Base-by-base conservation (phyloP, 1,140 invertebrate genomes). In the Ectropis grisescens region DNA sequence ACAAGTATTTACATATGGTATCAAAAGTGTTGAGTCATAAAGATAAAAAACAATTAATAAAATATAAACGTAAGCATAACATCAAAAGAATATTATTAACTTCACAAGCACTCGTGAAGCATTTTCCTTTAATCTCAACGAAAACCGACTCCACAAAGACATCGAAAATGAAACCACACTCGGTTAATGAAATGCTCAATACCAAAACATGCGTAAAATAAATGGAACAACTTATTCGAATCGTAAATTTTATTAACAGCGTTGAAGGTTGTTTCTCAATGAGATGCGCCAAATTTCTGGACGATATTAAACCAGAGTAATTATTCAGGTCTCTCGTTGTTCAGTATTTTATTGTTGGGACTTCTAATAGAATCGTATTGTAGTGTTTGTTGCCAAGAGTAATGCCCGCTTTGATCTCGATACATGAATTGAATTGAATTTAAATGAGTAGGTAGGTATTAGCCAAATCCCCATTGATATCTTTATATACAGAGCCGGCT, bases 391-490 rank as follows among this genome's bases (percentile, higher is more conserved):
- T 64, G 60, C 48, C 53, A 67, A 61, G 48, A 54, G 30, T 36
- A 41, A 42, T 39, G 48, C 34, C 19, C 33, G 32, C 69, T 78
- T 71, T 74, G 65, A 71, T 70, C 53, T 67, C 36, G 16, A 29
- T n/a, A n/a, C 34, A 36, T 49, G 41, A 46, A 39, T 39, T 53
- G 55, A 65, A 55, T 57, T 45, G 47, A 47, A 59, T 19, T 19
- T 19, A 19, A 19, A 19, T 19, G 16, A 19, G 16, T 4, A 19
- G n/a, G 34, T 41, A 37, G 48, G 38, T 55, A 42, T 44, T 41
- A 49, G 36, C 37, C 40, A 52, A 66, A 68, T 61, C 57, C 55
- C 39, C 34, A 41, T 50, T 66, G 66, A 76, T 70, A 64, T 64
- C 60, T 76, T 72, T 64, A 70, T 66, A 56, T 27, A n/a, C n/a